Percentiles rank a stretch among this genome's conserved stretches.
Evolutionary conservation across 1,140 invertebrate species (phyloP).

Genomic region (Drosophila dunni): DNA sequence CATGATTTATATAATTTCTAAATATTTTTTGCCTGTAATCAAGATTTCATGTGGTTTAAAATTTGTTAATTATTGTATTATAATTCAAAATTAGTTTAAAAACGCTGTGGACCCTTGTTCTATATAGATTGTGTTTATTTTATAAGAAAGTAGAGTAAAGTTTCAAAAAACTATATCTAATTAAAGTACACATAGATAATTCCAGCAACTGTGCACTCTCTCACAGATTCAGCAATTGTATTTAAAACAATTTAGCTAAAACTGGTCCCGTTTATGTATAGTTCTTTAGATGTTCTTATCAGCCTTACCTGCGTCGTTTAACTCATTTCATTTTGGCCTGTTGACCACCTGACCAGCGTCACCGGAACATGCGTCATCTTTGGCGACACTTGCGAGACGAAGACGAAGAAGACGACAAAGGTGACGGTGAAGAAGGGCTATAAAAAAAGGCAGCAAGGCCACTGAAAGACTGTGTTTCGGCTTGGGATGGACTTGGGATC

Average conservation of each 20-base stretch:
- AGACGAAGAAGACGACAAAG: slow-evolving; percentile 1
- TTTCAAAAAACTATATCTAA: too few species aligned
- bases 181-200: too few species aligned
- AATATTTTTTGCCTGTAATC: too few species aligned
- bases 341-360: slow-evolving; percentile 19
- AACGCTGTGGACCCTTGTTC: too few species aligned
- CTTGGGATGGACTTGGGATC: slow-evolving; percentile 50
- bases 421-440: slow-evolving; percentile 33
- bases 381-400: slow-evolving; percentile 69
- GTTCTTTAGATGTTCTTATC: slow-evolving; percentile 44
- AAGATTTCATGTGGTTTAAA: too few species aligned
- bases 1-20: too few species aligned
- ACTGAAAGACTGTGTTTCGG: slow-evolving; percentile 30
- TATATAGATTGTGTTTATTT: too few species aligned
- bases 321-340: slow-evolving; percentile 70
- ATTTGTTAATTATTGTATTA: too few species aligned
- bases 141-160: too few species aligned
- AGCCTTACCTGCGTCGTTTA: slow-evolving; percentile 67
- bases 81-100: too few species aligned
- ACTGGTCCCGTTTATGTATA: not conserved
- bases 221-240: not conserved
- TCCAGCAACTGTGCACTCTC: too few species aligned
- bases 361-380: slow-evolving; percentile 73
- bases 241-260: not conserved
- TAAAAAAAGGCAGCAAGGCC: slow-evolving; percentile 63